phyloP scores from a whole-genome alignment of 2,797 vertebrate species.

The Chelonia mydas region DNA sequence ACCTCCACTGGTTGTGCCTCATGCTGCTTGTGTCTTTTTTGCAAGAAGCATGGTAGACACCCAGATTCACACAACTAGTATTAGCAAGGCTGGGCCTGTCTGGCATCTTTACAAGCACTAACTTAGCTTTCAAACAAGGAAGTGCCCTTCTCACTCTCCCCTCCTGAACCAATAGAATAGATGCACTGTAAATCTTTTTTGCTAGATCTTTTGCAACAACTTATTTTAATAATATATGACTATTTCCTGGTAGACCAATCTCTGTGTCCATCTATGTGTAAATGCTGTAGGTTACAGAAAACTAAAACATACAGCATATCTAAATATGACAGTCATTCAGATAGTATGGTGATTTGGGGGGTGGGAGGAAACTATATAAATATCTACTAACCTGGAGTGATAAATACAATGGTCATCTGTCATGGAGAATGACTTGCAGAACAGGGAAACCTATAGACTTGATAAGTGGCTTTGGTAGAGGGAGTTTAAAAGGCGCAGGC shows the following conservation, averaged over 20 bases:
- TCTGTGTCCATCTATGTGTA: rapidly evolving
- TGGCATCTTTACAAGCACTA: not conserved
- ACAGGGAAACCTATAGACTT: not conserved
- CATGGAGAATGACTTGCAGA: not conserved
- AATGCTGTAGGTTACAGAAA: not conserved
- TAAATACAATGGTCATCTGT: not conserved
- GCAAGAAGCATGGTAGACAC: rapidly evolving
- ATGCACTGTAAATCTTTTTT: not conserved
- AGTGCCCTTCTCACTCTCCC: not conserved
- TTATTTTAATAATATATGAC: not conserved
- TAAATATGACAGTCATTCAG: not conserved
- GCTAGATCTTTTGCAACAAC: not conserved
- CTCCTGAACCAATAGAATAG: not conserved
- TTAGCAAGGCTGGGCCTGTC: too few species aligned
- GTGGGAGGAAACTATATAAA: not conserved
- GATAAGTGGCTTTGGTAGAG: constrained; percentile 12
- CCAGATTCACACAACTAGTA: rapidly evolving
- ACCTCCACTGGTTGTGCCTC: rapidly evolving
- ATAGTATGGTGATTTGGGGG: rapidly evolving
- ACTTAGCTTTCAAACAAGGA: not conserved
- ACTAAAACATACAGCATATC: not conserved
- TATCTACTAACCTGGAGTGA: not conserved
- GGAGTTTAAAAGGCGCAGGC: not conserved
- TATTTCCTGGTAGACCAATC: not conserved
- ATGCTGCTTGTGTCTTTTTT: rapidly evolving